Base-by-base conservation (phyloP, 1,140 invertebrate species). In the Drosophila arizonae region DNA sequence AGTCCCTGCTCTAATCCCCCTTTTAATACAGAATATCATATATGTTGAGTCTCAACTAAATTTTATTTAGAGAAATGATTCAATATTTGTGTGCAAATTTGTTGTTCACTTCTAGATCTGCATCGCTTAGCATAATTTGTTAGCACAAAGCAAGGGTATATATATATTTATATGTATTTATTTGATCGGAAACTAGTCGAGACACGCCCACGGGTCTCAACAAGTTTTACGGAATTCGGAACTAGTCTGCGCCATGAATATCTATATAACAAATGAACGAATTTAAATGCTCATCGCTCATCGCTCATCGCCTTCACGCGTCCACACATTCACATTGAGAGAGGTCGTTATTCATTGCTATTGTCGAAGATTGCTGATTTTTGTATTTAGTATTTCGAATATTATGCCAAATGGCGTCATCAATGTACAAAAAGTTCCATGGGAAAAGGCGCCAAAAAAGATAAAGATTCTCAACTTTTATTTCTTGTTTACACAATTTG, bases 361-460 rank as follows among this genome's bases (percentile, higher is more conserved):
- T 56, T 74, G 63, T 62, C 30, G 64, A 58, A 73, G 54, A 43
- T 76, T 15, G 77, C 62, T 54, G 69, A 61, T 76, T 71, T 72
- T 76, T 60, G 54, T 30, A 30, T 28, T 63, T 70, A 69, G 48
- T 28, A 33, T 66, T 63, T 39, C 43, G 52, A n/a, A 65, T 48
- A 39, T 39, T 39, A 39, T 13, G 36, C n/a, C 61, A 13, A 64
- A 77, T 87, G 82, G 62, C 82, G 82, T 74, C 81, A 87, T 66
- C 72, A 51, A 87, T 33, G 68, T 62, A 79, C 51, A 70, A 52
- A 46, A 51, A 64, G 46, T 51, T 43, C 28, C 57, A 64, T 24
- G 15, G 15, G 28, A 56, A 62, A 63, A 63, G 43, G 36, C 69
- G 62, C 36, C 51, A 69, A 68, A 61, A 56, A 72, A 45, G 11